Conservation (phyloP, 1,140 invertebrate species). For the Metopolophium dirhodum region DNA sequence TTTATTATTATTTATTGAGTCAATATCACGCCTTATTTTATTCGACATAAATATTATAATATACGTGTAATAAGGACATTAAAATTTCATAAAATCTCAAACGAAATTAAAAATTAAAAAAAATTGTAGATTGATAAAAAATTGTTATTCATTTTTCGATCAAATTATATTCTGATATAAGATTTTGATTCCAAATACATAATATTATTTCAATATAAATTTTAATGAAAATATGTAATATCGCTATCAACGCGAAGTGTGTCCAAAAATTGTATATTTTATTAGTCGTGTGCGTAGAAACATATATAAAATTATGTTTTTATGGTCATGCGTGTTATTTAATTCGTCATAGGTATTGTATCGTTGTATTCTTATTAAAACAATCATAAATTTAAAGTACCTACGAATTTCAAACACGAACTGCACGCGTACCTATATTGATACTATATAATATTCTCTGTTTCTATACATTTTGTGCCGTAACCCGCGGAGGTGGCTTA, state of each 20-base stretch:
- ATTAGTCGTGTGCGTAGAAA: neutral
- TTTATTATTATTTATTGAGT: neutral
- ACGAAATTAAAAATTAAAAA: no score
- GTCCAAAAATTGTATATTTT: neutral
- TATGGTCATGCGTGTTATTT: neutral
- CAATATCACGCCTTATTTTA: neutral
- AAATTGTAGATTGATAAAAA: no score
- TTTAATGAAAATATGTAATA: neutral
- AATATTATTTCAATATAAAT: neutral
- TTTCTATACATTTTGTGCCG: neutral
- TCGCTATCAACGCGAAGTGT: neutral
- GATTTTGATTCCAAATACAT: no score
- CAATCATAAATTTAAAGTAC: neutral
- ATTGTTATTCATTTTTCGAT: no score
- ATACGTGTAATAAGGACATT: neutral
- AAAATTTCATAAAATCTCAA: neutral
- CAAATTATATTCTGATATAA: no score
- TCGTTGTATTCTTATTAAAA: neutral
- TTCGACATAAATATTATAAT: neutral
- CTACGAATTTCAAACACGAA: neutral
- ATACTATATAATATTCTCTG: neutral
- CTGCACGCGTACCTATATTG: no score
- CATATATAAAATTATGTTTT: neutral
- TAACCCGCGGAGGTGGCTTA: neutral
- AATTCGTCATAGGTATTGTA: neutral